Percentiles rank a stretch among this genome's conserved stretches.
Evolutionary conservation across 2,888 invertebrate species (phyloP).

Genomic region (Siphlonurus alternatus): DNA sequence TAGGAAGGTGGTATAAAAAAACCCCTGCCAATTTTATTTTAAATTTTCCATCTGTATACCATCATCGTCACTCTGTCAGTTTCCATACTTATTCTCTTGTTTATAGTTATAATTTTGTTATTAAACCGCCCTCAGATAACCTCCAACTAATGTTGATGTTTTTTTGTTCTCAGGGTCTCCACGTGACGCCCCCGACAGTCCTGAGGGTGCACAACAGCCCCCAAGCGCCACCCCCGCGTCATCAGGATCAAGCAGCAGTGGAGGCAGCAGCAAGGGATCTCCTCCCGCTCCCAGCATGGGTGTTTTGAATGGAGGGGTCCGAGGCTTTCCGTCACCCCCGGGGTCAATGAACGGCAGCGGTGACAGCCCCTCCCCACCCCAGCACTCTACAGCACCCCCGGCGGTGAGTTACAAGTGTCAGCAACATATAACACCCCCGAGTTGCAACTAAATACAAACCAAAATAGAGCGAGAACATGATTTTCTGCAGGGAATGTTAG

Average conservation of each 20-base stretch:
- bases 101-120: too few relatives aligned
- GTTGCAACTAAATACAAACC: conserved; percentile 4
- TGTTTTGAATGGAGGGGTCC: not conserved
- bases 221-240: conserved; percentile 9
- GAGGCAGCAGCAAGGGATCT: conserved; percentile 1
- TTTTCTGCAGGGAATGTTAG: too few relatives aligned
- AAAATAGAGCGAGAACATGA: conserved; percentile 3
- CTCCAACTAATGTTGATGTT: too few relatives aligned
- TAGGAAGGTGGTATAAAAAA: too few relatives aligned
- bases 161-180: not conserved
- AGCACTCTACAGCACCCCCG: conserved; percentile 8
- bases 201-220: conserved; percentile 15
- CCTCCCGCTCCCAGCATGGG: conserved; percentile 1
- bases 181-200: conserved; percentile 14
- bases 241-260: not conserved
- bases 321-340: not conserved
- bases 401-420: conserved; percentile 4
- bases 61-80: too few relatives aligned
- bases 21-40: too few relatives aligned
- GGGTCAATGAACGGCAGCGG: conserved; percentile 1
- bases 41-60: too few relatives aligned
- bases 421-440: conserved; percentile 6
- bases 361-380: conserved; percentile 11
- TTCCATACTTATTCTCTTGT: too few relatives aligned
- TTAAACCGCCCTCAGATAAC: too few relatives aligned